Base-by-base conservation (phyloP, 2,888 invertebrate species). In the Cybosia mesomella region DNA sequence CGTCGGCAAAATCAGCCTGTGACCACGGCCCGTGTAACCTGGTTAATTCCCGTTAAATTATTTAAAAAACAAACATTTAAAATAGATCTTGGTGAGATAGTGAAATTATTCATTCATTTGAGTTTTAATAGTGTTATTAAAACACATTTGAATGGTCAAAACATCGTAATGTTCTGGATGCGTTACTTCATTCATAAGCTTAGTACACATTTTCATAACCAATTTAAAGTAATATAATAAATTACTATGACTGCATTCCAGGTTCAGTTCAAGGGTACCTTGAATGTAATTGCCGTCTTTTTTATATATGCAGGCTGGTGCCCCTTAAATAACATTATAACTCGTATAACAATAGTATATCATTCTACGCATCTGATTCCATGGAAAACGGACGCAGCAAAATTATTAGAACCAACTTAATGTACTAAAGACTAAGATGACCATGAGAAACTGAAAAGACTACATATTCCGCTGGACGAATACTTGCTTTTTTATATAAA, bases 401-500 rank as follows among this genome's bases (percentile, higher is more conserved):
- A 49, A 49, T 8, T 18, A 43, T 49, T 9, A 13, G 15, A 22
- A 22, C 7, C 1, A 11, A 36, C 10, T n/a, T 34, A 34, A 21
- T 0, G 13, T 36, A 4, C 18, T 7, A 15, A n/a, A n/a, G n/a
- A 36, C 28, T 28, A 36, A 8, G 18, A 39, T 43, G n/a, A 49
- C n/a, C n/a, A 43, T 7, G 43, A 43, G 18, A 39, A 39, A 39
- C n/a, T 28, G 28, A 28, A 4, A 49, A 49, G n/a, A 49, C 8
- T n/a, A 49, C n/a, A 7, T 49, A 49, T 7, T 18, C 43, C 18
- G 18, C 43, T 3, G 43, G 43, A 43, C 43, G 18, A 58, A 39
- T 64, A 69, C 70, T 74, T 76, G 68, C 72, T 63, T 58, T 66
- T 68, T 69, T 71, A 34, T 67, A 68, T 72, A 55, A 64, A 59